Conservation (phyloP, 2,797 vertebrate genomes). For the Propithecus perrieri region DNA sequence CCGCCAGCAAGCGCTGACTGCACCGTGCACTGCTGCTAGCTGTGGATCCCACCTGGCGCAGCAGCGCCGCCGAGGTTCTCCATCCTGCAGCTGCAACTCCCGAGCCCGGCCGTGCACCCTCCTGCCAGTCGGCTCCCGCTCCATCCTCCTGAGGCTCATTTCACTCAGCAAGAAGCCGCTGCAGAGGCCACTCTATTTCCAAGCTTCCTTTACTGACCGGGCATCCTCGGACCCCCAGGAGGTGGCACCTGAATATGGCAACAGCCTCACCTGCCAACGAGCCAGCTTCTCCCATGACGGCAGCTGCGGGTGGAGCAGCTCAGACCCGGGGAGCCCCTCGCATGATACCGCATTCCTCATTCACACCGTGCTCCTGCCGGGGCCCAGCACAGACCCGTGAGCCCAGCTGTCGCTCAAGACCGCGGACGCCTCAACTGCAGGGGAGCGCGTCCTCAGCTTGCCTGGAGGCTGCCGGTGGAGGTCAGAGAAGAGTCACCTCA, state of each 20-base stretch:
- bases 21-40: no score
- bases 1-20: neutral
- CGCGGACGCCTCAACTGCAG: no score
- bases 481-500: neutral
- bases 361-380: no score
- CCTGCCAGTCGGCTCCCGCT: fast-evolving
- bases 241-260: no score
- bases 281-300: no score
- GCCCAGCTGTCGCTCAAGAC: no score
- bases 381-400: no score
- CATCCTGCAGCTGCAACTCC: no score
- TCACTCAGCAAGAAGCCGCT: neutral
- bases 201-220: neutral
- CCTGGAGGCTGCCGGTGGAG: neutral
- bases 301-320: no score
- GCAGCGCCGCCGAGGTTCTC: no score
- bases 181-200: neutral
- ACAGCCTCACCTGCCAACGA: neutral
- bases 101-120: neutral
- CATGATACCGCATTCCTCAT: neutral
- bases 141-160: neutral
- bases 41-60: no score
- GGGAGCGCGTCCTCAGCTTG: no score
- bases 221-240: neutral
- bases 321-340: neutral